Percentiles rank a stretch among this genome's conserved stretches.
Evolutionary conservation across 2,113 vertebrate species (phyloP).

Genomic region (Mobula hypostoma): DNA sequence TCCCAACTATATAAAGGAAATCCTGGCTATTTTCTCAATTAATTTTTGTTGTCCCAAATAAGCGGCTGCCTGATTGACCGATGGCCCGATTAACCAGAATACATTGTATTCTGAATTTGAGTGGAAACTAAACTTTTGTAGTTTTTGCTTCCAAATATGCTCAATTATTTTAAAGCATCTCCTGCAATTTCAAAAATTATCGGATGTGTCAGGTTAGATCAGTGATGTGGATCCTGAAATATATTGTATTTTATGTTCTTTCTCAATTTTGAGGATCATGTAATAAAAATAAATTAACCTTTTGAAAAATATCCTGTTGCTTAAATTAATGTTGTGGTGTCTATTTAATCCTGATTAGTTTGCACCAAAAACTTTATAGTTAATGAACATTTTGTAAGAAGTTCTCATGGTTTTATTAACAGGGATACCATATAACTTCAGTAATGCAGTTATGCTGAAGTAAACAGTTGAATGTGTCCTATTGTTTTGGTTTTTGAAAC

Average conservation of each 20-base stretch:
- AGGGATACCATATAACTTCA: background rate
- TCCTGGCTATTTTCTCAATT: no score
- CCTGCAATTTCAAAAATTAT: background rate
- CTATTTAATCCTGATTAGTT: background rate
- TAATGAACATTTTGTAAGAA: no score
- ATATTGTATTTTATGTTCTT: background rate
- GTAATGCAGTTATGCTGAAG: background rate
- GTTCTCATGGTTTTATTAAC: no score
- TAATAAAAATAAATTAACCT: background rate
- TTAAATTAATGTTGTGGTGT: background rate
- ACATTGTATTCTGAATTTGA: background rate
- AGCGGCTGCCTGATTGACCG: no score
- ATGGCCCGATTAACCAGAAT: no score
- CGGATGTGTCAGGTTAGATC: background rate
- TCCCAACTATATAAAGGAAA: no score
- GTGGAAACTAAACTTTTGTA: background rate
- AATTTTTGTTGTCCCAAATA: no score
- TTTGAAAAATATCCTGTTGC: background rate
- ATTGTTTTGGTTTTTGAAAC: no score
- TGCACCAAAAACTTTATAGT: background rate
- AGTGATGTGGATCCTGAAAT: background rate
- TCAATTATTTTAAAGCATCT: background rate
- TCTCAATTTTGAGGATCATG: background rate
- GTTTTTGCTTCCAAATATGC: background rate
- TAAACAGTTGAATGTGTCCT: background rate